These are phyloP conservation scores for Pithys albifrons DNA, from an alignment of 2,113 vertebrate genomes.

Conservation along the genomic window DNA sequence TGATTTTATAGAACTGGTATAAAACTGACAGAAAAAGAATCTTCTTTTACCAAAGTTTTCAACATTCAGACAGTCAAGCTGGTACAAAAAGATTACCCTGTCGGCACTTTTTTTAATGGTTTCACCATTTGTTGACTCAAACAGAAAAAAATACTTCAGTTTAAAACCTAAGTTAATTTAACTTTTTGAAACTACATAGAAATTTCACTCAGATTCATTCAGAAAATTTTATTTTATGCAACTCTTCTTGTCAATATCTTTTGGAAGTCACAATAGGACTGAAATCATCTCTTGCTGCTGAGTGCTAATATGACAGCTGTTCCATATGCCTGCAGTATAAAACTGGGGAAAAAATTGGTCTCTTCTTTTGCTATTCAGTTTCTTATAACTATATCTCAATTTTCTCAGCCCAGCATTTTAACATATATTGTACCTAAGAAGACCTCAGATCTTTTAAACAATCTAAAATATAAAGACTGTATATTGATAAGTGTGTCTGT, in stretches of 20 bases:
- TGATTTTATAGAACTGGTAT: not conserved
- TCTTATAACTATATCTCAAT: not conserved
- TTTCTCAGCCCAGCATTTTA: not conserved
- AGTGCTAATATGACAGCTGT: not conserved
- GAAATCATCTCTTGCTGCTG: not conserved
- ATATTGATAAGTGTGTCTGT: not conserved
- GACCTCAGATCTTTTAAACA: not conserved
- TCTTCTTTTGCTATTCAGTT: not conserved
- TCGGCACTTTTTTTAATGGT: not conserved
- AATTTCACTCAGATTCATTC: not conserved
- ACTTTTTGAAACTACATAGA: not conserved
- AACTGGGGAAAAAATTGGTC: accelerated
- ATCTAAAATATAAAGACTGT: not conserved
- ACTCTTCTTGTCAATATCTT: not conserved
- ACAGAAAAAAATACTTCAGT: not conserved
- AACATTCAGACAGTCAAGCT: not conserved
- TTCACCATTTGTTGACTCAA: not conserved
- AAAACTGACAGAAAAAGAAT: not conserved
- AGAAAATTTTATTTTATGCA: not conserved
- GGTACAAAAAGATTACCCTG: not conserved
- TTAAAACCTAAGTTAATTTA: not conserved
- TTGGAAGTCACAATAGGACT: not conserved
- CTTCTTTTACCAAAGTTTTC: not conserved
- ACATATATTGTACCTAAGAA: not conserved
- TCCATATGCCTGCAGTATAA: not conserved